phyloP scores from a whole-genome alignment of 2,797 vertebrate species.

The Thunnus albacares region DNA sequence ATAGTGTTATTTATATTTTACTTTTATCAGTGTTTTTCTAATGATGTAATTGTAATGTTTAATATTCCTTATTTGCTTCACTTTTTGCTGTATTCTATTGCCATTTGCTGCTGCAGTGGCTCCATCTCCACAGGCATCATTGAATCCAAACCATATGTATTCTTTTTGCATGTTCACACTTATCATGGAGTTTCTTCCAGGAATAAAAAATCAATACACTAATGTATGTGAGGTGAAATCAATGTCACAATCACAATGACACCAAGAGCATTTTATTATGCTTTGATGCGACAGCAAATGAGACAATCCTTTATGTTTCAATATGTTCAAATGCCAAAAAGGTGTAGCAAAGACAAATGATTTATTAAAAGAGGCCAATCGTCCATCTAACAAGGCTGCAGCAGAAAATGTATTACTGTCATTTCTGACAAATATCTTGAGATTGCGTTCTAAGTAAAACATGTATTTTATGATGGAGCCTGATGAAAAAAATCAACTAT shows the following conservation, averaged over 20 bases:
- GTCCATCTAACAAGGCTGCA: neutral
- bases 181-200: constrained; percentile 9
- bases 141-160: constrained; percentile 4
- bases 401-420: constrained; percentile 4
- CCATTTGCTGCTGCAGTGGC: neutral
- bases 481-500: neutral
- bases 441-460: constrained; percentile 18
- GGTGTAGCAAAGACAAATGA: constrained; percentile 19
- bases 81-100: neutral
- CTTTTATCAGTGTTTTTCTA: neutral
- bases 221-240: constrained; percentile 29
- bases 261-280: constrained; percentile 31
- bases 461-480: neutral
- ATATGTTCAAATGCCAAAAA: constrained; percentile 30
- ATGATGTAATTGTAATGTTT: neutral
- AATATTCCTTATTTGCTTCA: neutral
- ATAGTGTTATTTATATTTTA: neutral
- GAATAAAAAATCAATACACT: constrained; percentile 37
- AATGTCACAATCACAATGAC: constrained; percentile 39
- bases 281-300: constrained; percentile 29
- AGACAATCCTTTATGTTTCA: constrained; percentile 43
- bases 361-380: constrained; percentile 21
- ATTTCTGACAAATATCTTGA: constrained; percentile 28
- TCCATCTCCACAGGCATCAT: neutral
- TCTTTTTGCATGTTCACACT: constrained; percentile 7